Evolutionary conservation across 2,113 vertebrate species (phyloP), one percentile per base, ranked within the genome.

Genomic region (Chionodraco myersi): DNA sequence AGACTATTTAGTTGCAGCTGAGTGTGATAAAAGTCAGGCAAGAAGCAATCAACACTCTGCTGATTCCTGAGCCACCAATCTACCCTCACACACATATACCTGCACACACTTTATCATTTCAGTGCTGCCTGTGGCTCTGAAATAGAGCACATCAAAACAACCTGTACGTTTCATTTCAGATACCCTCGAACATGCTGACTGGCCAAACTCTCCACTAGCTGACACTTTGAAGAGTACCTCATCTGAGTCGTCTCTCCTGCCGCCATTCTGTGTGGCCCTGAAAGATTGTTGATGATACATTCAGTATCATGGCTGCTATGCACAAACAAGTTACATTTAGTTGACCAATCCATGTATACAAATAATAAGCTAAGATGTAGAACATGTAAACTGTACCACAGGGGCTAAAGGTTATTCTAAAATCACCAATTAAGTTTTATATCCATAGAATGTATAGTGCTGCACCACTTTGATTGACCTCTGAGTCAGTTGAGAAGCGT

Each of bases 131-230:
- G 88, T 89, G 89, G 91, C 89, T 91, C 87, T 91, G 77, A 90
- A 90, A 93, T 91, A 89, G 79, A 91, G 92, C 87, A 91, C 89
- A 93, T 92, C 84, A 92, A 93, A 93, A 90, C 85, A 91, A 77
- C 82, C 87, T 88, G 85, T 21, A 83, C 82, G 82, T 89, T 90
- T 88, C 77, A 88, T 91, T 92, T 89, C 79, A 36, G 64, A 89
- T 80, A 73, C 48, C 88, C 88, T 81, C 67, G 75, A 88, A 88
- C 78, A 72, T 90, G 93, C 88, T 90, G 90, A 92, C 92, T 90
- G 89, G 85, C 66, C 86, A 83, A 16, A 79, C 66, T 82, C 88
- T 86, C 85, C 87, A 82, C 83, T 56, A 64, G 61, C 86, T 84
- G 84, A 83, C 84, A 83, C 88, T 90, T 88, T 86, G 87, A 92